These are phyloP conservation scores for Porites evermanni DNA, from an alignment of 92 coral and sea anemone species.

Conservation along the genomic window DNA sequence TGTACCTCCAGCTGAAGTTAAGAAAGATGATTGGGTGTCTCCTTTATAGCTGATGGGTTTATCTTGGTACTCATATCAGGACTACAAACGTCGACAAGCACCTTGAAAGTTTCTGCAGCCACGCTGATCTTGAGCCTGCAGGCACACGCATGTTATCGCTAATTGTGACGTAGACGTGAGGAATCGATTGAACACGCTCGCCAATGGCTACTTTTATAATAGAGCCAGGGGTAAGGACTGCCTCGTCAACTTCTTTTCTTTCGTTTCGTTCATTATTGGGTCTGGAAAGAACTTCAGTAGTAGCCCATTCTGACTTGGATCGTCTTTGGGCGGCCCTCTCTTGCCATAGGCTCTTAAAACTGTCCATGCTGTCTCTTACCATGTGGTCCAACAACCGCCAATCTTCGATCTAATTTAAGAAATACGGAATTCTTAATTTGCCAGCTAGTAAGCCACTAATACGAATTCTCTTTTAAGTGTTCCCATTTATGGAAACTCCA, in stretches of 20 bases:
- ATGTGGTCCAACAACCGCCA: conserved; percentile 21
- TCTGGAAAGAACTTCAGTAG: neutral
- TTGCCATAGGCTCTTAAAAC: conserved; percentile 5
- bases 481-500: too few species aligned
- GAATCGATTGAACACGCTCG: conserved; percentile 10
- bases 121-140: neutral
- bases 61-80: conserved; percentile 6
- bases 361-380: neutral
- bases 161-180: neutral
- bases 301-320: conserved; percentile 30
- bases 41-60: conserved; percentile 5
- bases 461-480: too few species aligned
- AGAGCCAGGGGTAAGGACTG: conserved; percentile 19
- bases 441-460: neutral
- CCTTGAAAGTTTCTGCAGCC: conserved; percentile 38
- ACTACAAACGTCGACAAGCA: conserved; percentile 23
- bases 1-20: conserved; percentile 24
- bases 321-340: conserved; percentile 3
- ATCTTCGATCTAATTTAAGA: conserved; percentile 5
- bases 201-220: conserved; percentile 19
- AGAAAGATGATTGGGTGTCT: conserved; percentile 21
- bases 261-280: neutral
- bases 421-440: neutral
- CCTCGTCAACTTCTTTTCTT: conserved; percentile 1
- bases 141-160: neutral